Percentiles rank a stretch among this genome's conserved stretches.
These are phyloP conservation scores for Halcyon leucocephala DNA, from an alignment of 2,797 vertebrate genomes.

Conservation along the genomic window DNA sequence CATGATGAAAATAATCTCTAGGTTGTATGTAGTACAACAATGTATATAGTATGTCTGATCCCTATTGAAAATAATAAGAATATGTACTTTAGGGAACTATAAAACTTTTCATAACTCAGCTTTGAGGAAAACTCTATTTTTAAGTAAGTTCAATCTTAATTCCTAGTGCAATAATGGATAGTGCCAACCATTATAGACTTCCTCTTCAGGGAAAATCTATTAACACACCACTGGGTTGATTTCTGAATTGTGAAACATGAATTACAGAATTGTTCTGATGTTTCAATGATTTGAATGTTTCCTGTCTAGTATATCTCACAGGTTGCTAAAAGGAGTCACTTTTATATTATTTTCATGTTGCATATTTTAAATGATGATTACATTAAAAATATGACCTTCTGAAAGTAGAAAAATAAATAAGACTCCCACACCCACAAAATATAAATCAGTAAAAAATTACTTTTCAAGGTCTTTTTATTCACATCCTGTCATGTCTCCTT, in stretches of 20 bases:
- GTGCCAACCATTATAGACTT: neutral
- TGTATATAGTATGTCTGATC: neutral
- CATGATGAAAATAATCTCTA: neutral
- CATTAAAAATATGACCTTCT: neutral
- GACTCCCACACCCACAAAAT: rapidly evolving
- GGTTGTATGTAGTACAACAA: neutral
- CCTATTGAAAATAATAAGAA: neutral
- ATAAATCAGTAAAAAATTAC: neutral
- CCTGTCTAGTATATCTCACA: neutral
- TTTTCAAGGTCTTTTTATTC: neutral
- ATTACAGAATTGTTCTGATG: neutral
- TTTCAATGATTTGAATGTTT: neutral
- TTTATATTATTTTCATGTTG: neutral
- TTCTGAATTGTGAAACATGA: neutral
- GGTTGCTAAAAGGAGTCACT: neutral
- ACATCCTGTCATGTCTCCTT: neutral
- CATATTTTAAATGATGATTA: neutral
- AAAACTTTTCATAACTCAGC: neutral
- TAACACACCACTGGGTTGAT: neutral
- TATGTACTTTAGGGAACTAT: neutral
- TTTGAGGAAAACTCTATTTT: neutral
- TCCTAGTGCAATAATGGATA: neutral
- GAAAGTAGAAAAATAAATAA: neutral
- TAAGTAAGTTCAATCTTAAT: neutral
- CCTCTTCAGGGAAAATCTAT: neutral